phyloP scores from a whole-genome alignment of 2,797 vertebrate genomes.

The Dermochelys coriacea region DNA sequence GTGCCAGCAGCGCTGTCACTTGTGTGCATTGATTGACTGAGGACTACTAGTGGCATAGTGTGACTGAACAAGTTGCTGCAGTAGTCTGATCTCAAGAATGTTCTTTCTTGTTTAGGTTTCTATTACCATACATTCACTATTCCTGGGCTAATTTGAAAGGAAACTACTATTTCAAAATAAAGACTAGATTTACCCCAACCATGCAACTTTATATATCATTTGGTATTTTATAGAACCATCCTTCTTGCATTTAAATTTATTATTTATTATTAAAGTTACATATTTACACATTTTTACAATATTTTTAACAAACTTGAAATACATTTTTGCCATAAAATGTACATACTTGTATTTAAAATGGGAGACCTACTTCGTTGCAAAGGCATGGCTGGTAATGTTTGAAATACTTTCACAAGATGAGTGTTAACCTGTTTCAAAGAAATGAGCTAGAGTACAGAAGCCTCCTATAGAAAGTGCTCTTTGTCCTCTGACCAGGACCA shows the following conservation, averaged over 20 bases:
- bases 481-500: not conserved
- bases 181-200: not conserved
- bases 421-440: not conserved
- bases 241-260: not conserved
- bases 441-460: not conserved
- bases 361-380: not conserved
- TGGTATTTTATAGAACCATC: not conserved
- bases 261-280: not conserved
- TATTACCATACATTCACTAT: not conserved
- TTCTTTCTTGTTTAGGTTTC: not conserved
- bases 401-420: not conserved
- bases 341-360: not conserved
- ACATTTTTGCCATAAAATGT: not conserved
- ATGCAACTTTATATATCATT: not conserved
- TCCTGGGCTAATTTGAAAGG: not conserved
- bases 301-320: not conserved
- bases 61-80: not conserved
- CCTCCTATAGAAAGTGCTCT: not conserved
- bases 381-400: not conserved
- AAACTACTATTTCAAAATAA: not conserved
- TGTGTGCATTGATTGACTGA: not conserved
- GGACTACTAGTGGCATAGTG: not conserved
- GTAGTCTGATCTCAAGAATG: not conserved
- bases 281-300: not conserved
- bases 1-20: not conserved